phyloP scores from a whole-genome alignment of 2,797 vertebrate genomes.

The Neoniphon sammara region DNA sequence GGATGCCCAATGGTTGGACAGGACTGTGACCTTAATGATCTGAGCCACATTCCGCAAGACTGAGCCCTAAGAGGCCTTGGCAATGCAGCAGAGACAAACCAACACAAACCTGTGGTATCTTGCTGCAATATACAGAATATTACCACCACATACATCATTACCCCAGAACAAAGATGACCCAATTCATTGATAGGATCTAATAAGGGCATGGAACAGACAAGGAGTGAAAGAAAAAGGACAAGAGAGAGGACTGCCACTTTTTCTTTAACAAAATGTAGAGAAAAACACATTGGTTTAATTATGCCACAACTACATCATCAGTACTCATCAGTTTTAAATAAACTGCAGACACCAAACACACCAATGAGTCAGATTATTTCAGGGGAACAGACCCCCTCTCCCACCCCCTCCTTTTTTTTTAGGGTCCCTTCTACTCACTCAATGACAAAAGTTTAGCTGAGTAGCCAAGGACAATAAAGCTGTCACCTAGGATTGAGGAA shows the following conservation, averaged over 20 bases:
- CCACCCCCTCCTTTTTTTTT: conserved; percentile 16
- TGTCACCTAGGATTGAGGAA: conserved; percentile 72
- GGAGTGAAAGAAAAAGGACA: neutral
- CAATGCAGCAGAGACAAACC: conserved; percentile 26
- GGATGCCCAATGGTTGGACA: conserved; percentile 61
- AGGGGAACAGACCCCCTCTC: neutral
- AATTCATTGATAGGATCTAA: conserved; percentile 23
- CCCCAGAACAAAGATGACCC: conserved; percentile 18
- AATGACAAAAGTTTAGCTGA: conserved; percentile 64
- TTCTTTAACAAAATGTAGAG: conserved; percentile 32
- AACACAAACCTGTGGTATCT: conserved; percentile 16
- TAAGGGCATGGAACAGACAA: conserved; percentile 28
- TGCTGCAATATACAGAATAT: conserved; percentile 23
- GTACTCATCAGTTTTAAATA: too few relatives aligned
- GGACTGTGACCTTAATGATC: conserved; percentile 72
- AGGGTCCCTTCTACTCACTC: conserved; percentile 51
- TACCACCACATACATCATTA: conserved; percentile 15
- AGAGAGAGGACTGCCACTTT: conserved; percentile 35
- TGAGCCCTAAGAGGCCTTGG: conserved; percentile 55
- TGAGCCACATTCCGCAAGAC: conserved; percentile 72
- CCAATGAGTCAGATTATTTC: conserved; percentile 37
- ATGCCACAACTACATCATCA: conserved; percentile 24
- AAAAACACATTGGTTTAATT: conserved; percentile 67
- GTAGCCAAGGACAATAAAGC: conserved; percentile 75
- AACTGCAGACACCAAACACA: neutral